These are phyloP conservation scores for Eugnorisma glareosa DNA, from an alignment of 2,888 invertebrate genomes.

Conservation along the genomic window DNA sequence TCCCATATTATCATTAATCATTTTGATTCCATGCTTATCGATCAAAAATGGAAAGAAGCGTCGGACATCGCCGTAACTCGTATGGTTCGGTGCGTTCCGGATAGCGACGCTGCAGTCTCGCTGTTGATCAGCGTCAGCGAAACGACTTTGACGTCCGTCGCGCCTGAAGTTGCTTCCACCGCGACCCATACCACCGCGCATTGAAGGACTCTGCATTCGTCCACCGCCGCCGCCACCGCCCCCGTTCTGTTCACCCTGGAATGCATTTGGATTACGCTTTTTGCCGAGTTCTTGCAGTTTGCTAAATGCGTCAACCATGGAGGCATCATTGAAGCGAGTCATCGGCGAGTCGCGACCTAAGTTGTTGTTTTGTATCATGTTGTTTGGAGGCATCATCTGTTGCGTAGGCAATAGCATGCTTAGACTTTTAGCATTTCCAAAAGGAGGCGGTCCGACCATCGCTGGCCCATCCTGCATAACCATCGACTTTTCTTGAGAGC, in stretches of 20 bases:
- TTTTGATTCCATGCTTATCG: slow-evolving; percentile 95
- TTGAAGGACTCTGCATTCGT: slow-evolving; percentile 61
- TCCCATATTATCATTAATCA: slow-evolving; percentile 95
- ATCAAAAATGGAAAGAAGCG: slow-evolving; percentile 96
- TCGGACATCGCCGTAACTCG: slow-evolving; percentile 95
- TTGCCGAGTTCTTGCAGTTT: slow-evolving; percentile 88
- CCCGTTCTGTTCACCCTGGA: slow-evolving; percentile 84
- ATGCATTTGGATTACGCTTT: slow-evolving; percentile 91
- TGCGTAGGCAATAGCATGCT: slow-evolving; percentile 60
- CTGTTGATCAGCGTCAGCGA: slow-evolving; percentile 75
- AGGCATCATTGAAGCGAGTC: slow-evolving; percentile 78
- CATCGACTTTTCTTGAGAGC: slow-evolving; percentile 76
- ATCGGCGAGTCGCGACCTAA: slow-evolving; percentile 63
- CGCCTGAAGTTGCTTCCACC: slow-evolving; percentile 75
- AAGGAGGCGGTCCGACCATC: slow-evolving; percentile 58
- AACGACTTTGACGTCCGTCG: slow-evolving; percentile 78
- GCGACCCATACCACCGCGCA: slow-evolving; percentile 69
- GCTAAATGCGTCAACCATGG: slow-evolving; percentile 80
- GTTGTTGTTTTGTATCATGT: slow-evolving; percentile 70
- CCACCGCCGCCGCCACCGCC: slow-evolving; percentile 52
- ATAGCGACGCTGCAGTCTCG: slow-evolving; percentile 92
- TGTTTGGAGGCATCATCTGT: slow-evolving; percentile 63
- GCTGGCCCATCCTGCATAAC: slow-evolving; percentile 63
- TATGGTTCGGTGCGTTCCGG: slow-evolving; percentile 93
- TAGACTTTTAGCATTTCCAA: slow-evolving; percentile 61